Percentiles rank a stretch among this genome's conserved stretches.
Evolutionary conservation across 2,797 vertebrate species (phyloP).

Genomic region (Dallia pectoralis): DNA sequence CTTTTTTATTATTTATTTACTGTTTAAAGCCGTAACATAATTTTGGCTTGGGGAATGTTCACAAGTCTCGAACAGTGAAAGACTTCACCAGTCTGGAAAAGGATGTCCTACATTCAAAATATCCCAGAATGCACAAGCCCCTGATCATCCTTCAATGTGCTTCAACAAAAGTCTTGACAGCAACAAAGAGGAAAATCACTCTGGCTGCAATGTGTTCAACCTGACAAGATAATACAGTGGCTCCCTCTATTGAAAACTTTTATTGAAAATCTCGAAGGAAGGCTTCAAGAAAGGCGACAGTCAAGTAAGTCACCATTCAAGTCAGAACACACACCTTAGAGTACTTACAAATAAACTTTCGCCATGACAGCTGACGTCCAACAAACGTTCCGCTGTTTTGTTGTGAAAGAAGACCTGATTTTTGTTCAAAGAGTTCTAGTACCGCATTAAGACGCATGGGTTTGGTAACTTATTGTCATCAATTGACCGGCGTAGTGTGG

Average conservation of each 20-base stretch:
- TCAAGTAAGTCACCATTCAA: neutral
- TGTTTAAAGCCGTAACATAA: neutral
- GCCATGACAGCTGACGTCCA: neutral
- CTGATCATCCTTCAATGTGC: neutral
- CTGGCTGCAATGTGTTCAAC: neutral
- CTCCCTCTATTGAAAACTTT: neutral
- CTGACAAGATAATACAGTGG: neutral
- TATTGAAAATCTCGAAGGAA: neutral
- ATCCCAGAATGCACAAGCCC: too few species aligned
- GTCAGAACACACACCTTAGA: too few species aligned
- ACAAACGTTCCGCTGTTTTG: conserved; percentile 4
- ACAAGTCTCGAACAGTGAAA: conserved; percentile 20
- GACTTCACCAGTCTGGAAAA: conserved; percentile 52
- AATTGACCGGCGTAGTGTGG: too few species aligned
- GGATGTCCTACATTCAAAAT: conserved; percentile 43
- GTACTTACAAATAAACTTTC: neutral
- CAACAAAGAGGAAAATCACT: neutral
- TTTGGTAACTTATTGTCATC: conserved; percentile 1
- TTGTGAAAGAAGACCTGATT: neutral
- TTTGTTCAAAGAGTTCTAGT: neutral
- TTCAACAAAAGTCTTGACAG: neutral
- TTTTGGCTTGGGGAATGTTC: neutral
- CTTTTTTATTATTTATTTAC: too few species aligned
- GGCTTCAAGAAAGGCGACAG: neutral
- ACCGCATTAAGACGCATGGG: neutral